Percentiles rank a stretch among this genome's conserved stretches.
phyloP scores from a whole-genome alignment of 2,113 vertebrate genomes.

The Scophthalmus maximus region DNA sequence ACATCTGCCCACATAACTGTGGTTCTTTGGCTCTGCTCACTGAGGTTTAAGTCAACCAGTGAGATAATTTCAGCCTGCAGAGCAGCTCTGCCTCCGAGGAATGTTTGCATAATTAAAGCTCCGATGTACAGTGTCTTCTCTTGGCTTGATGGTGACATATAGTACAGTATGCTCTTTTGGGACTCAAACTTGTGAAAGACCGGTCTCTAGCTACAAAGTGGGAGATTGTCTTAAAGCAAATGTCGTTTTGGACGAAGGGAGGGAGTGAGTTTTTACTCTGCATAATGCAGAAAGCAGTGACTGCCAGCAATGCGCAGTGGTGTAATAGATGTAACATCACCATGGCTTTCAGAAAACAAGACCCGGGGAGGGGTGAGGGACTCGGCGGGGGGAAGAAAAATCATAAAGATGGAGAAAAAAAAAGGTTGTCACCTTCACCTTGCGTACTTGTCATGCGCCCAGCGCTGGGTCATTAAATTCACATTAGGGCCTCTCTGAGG shows the following conservation, averaged over 20 bases:
- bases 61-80: constrained; percentile 24
- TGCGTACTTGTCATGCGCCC: constrained; percentile 91
- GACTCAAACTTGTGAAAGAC: constrained; percentile 27
- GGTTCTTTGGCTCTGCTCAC: neutral
- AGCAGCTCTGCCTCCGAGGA: constrained; percentile 43
- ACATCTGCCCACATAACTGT: neutral
- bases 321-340: constrained; percentile 58
- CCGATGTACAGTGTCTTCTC: constrained; percentile 38
- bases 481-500: constrained; percentile 94
- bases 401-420: constrained; percentile 85
- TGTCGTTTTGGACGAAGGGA: constrained; percentile 24
- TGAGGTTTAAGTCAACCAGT: constrained; percentile 18
- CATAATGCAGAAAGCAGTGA: constrained; percentile 43
- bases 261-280: neutral
- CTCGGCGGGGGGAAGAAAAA: constrained; percentile 74
- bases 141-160: constrained; percentile 33
- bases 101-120: constrained; percentile 55
- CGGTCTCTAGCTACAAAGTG: neutral
- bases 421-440: constrained; percentile 97
- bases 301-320: constrained; percentile 24
- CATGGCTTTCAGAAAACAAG: constrained; percentile 61
- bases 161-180: neutral
- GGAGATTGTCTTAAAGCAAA: constrained; percentile 22
- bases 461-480: constrained; percentile 98
- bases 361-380: constrained; percentile 35